phyloP scores from a whole-genome alignment of 53 echinoderm and acorn worm genomes.

The Hippasteria phrygiana region DNA sequence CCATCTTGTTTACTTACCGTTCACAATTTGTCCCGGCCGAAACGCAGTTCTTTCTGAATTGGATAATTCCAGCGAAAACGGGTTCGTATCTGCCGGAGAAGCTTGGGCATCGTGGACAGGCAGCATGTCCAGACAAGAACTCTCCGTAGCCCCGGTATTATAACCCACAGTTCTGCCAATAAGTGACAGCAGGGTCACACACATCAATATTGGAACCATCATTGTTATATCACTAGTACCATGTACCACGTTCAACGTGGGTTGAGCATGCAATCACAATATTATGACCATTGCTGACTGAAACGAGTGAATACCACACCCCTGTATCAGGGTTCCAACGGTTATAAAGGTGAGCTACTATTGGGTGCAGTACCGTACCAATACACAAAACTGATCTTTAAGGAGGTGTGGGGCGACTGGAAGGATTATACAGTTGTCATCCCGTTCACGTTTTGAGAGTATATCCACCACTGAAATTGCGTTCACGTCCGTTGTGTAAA shows the following conservation, averaged over 20 bases:
- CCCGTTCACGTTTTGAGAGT: not conserved
- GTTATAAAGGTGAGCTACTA: no score
- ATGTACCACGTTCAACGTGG: constrained; percentile 26
- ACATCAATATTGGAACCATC: not conserved
- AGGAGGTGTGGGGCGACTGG: no score
- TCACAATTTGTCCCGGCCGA: not conserved
- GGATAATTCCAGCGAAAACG: not conserved
- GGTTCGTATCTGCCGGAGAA: not conserved
- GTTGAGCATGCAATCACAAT: not conserved
- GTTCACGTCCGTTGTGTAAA: not conserved
- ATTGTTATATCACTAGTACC: not conserved
- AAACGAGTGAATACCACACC: not conserved
- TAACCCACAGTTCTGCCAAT: not conserved
- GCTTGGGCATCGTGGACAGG: constrained; percentile 1
- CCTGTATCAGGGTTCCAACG: not conserved
- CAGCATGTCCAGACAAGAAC: constrained; percentile 28
- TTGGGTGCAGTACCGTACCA: no score
- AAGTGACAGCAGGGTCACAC: not conserved
- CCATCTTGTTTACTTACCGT: constrained; percentile 7
- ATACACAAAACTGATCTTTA: no score
- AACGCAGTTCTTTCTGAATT: not conserved
- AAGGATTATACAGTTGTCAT: no score
- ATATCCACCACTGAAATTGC: not conserved
- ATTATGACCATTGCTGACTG: not conserved
- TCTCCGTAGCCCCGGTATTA: not conserved